Base-by-base conservation (phyloP, 2,888 invertebrate species). In the Megastigmus dorsalis region DNA sequence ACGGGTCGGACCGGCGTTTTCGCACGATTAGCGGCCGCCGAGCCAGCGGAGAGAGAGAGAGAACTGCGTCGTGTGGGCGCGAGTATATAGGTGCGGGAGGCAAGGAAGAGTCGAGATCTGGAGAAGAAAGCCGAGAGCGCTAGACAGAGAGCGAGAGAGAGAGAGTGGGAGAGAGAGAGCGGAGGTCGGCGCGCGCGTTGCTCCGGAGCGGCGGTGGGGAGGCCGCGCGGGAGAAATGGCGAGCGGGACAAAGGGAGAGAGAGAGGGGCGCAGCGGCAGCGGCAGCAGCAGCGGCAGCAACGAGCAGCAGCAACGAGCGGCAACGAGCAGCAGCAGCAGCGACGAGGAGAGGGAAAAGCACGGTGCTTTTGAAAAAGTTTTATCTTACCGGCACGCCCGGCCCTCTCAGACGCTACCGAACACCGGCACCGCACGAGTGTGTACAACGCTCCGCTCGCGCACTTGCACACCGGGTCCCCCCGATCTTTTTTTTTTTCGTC, bases 361-460 rank as follows among this genome's bases (percentile, higher is more conserved):
- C 74, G 63, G 70, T 73, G 79, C 76, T 86, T 86, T 86, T 85
- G 84, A 85, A 87, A 86, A 86, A 86, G 85, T 86, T 86, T 86
- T 86, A 86, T 86, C 86, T 86, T 83, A 84, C 84, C 84, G 83
- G 86, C 83, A 81, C 85, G 84, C 80, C 77, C 81, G 79, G 82
- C 74, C 30, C 50, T 57, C 84, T 84, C 86, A 86, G 86, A 85
- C 84, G 85, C 84, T 86, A 85, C 85, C 86, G 84, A 85, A 85
- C 84, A 83, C 85, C 85, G 86, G 86, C 83, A 80, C 85, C 86
- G 86, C 83, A 80, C 84, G 83, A 85, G 84, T n/a, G 84, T 85
- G 81, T 81, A 80, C 80, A n/a, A n/a, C n/a, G n/a, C n/a, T n/a
- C n/a, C 36, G 13, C 28, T 45, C 48, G 41, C 20, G 15, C n/a